These are phyloP conservation scores for Cryptocephalus moraei DNA, from an alignment of 2,888 invertebrate genomes.

Conservation along the genomic window DNA sequence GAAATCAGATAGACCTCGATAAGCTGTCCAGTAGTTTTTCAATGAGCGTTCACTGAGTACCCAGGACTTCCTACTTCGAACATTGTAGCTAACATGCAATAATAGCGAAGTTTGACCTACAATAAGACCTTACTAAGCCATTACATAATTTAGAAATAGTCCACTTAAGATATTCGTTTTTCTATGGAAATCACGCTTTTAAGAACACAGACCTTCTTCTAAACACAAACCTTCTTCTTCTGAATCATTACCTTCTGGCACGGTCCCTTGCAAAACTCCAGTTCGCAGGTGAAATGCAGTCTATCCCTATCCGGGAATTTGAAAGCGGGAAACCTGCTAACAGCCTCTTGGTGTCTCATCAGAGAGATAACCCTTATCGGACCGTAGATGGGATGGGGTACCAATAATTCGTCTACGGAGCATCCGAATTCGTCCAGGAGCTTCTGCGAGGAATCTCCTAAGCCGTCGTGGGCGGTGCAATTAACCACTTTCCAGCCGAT, in stretches of 20 bases:
- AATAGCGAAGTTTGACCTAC: too few species aligned
- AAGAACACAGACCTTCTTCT: too few species aligned
- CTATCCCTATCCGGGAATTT: constrained; percentile 73
- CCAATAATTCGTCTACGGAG: constrained; percentile 57
- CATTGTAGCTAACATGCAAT: too few species aligned
- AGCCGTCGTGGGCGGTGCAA: constrained; percentile 69
- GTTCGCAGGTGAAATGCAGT: constrained; percentile 65
- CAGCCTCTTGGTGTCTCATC: constrained; percentile 37
- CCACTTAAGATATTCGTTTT: too few species aligned
- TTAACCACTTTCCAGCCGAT: constrained; percentile 66
- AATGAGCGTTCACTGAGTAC: too few species aligned
- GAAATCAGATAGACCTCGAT: too few species aligned
- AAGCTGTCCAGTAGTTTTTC: too few species aligned
- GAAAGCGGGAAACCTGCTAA: constrained; percentile 66
- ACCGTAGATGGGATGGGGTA: constrained; percentile 43
- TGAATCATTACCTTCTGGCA: constrained; percentile 51
- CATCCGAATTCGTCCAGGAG: constrained; percentile 65
- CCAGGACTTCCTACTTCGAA: too few species aligned
- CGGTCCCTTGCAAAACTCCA: constrained; percentile 63
- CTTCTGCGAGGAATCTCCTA: constrained; percentile 64
- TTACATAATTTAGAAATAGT: too few species aligned
- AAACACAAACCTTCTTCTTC: too few species aligned
- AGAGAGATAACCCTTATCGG: constrained; percentile 29
- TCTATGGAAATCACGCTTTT: too few species aligned
- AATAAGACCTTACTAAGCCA: too few species aligned